Evolutionary conservation across 2,888 invertebrate species (phyloP), one percentile per base, ranked within the genome.

Genomic region (Drepana falcataria): DNA sequence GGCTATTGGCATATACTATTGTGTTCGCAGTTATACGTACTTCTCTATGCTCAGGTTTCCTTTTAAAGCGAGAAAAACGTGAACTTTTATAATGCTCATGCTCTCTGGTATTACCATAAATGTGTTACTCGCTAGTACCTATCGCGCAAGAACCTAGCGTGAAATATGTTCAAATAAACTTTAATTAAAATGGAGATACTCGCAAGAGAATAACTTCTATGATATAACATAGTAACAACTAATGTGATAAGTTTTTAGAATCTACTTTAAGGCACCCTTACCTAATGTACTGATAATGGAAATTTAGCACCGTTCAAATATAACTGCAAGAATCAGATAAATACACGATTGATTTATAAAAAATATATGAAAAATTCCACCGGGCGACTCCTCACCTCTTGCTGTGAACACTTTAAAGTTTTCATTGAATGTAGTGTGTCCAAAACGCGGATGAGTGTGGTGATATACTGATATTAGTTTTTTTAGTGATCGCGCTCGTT

Each of bases 401-500:
- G 40, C 63, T 83, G 83, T 81, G 66, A 65, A 54, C 63, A 62
- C 75, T 77, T 73, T 64, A 76, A 71, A 80, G 69, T 79, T 79
- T 83, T 80, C 83, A 81, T 76, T 78, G 81, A 80, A 77, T 69
- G 73, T 66, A 70, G 69, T 68, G 77, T 78, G 77, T 77, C 82
- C 81, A 64, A 83, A 81, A 80, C 77, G 81, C 83, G 80, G 85
- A 85, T 82, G 83, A 78, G 75, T 74, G 59, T 59, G 51, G 85
- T 90, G 86, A 89, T 87, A 85, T 89, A 89, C 84, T 82, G 89
- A 80, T 85, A 87, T 86, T 81, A 78, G 77, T 80, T 83, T 83
- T 21, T 84, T 82, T 83, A 79, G 79, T 77, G 79, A 69, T 64
- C 73, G 65, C 73, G 79, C 79, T 87, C 82, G 85, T 87, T 87